Conservation (phyloP, 2,797 vertebrate genomes). For the Tapirus indicus region DNA sequence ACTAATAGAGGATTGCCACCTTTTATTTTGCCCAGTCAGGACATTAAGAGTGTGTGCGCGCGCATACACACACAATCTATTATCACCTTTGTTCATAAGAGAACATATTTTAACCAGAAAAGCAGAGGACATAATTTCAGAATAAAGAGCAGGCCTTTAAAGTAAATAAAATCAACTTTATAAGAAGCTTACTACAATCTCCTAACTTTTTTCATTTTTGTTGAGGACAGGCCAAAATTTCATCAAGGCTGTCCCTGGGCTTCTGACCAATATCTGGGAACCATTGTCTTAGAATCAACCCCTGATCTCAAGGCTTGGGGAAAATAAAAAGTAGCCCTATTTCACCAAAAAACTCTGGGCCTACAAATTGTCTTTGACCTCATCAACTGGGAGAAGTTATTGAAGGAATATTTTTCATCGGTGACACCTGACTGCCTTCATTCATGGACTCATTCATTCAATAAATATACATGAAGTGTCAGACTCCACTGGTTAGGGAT, state of each 20-base stretch:
- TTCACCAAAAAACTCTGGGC: neutral
- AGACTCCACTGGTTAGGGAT: neutral
- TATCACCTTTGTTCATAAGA: neutral
- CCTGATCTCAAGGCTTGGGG: neutral
- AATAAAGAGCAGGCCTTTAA: neutral
- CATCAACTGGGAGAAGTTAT: neutral
- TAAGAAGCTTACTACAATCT: neutral
- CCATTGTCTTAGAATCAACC: constrained; percentile 11
- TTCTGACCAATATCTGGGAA: neutral
- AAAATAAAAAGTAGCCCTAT: constrained; percentile 1
- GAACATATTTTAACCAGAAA: neutral
- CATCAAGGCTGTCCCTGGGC: neutral
- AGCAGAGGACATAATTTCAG: neutral
- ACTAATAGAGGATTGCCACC: neutral
- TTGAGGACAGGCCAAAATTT: neutral
- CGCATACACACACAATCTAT: neutral
- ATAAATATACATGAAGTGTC: neutral
- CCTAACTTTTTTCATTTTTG: neutral
- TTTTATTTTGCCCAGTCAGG: neutral
- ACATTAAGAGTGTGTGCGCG: neutral
- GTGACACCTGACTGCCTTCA: neutral
- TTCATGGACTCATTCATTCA: neutral
- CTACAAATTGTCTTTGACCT: neutral
- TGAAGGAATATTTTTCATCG: neutral
- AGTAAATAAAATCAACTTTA: neutral